A percentile compares a stretch with the other conserved stretches of the same genome.
Conservation (phyloP, 2,797 vertebrate genomes). For the Steatocranus sp. region DNA sequence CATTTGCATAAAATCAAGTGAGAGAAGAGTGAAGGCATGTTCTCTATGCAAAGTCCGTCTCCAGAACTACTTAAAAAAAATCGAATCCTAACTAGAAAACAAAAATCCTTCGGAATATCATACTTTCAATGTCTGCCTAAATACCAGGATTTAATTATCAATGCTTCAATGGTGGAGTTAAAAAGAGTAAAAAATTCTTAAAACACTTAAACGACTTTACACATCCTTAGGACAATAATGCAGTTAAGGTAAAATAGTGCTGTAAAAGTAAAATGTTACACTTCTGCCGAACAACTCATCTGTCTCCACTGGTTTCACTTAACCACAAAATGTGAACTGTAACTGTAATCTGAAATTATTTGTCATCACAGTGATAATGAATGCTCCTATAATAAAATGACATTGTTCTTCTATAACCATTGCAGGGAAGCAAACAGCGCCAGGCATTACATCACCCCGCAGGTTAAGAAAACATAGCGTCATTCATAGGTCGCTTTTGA, state of each 20-base stretch:
- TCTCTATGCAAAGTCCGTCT: not conserved
- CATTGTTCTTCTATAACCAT: not conserved
- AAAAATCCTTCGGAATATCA: not conserved
- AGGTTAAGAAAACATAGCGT: not conserved
- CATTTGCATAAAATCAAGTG: not conserved
- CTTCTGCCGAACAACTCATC: accelerated
- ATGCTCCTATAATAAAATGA: not conserved
- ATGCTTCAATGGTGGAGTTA: not conserved
- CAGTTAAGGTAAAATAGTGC: not conserved
- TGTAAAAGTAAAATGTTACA: not conserved
- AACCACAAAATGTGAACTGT: not conserved
- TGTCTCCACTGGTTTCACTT: not conserved
- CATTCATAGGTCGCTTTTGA: not conserved
- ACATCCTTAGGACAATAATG: not conserved
- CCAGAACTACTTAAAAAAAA: accelerated
- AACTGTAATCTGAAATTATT: not conserved
- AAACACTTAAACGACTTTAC: not conserved
- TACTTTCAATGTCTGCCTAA: not conserved
- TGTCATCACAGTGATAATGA: not conserved
- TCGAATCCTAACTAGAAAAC: not conserved
- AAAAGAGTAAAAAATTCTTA: not conserved
- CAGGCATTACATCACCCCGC: slow-evolving; percentile 2
- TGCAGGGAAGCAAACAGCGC: not conserved
- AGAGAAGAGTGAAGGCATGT: not conserved
- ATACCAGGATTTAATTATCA: not conserved